phyloP scores from a whole-genome alignment of 2,888 invertebrate species.

The Lamellibrachia columna region DNA sequence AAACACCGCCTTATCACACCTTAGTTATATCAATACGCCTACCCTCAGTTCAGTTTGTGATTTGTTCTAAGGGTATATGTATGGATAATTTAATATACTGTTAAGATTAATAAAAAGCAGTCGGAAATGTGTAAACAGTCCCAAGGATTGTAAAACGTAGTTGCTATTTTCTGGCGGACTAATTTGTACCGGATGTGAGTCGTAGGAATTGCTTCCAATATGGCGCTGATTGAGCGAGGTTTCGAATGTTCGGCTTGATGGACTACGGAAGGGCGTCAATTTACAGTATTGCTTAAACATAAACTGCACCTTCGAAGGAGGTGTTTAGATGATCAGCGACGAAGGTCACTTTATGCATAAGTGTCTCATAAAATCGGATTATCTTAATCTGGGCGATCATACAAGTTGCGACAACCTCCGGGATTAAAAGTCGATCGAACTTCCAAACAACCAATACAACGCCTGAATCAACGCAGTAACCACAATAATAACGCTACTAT shows the following conservation, averaged over 20 bases:
- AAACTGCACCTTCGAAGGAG: background rate
- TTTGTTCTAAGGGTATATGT: background rate
- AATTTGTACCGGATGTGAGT: background rate
- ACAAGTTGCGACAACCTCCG: background rate
- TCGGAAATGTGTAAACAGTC: no score
- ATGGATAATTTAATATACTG: background rate
- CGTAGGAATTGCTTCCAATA: background rate
- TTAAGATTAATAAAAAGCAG: no score
- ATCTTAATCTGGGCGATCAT: background rate
- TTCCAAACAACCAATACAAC: background rate
- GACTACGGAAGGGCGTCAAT: slow-evolving; percentile 8
- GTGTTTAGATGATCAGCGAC: background rate
- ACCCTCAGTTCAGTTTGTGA: background rate
- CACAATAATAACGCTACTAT: background rate
- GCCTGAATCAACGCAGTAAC: background rate
- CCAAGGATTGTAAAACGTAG: background rate
- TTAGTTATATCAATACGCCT: background rate
- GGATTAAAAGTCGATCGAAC: background rate
- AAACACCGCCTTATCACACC: background rate
- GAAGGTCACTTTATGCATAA: background rate
- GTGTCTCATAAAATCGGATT: background rate
- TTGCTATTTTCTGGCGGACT: background rate
- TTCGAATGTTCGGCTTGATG: background rate
- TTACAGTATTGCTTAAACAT: background rate
- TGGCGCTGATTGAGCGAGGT: background rate